These are phyloP conservation scores for Cynopterus sphinx DNA, from an alignment of 2,797 vertebrate genomes.

Conservation along the genomic window DNA sequence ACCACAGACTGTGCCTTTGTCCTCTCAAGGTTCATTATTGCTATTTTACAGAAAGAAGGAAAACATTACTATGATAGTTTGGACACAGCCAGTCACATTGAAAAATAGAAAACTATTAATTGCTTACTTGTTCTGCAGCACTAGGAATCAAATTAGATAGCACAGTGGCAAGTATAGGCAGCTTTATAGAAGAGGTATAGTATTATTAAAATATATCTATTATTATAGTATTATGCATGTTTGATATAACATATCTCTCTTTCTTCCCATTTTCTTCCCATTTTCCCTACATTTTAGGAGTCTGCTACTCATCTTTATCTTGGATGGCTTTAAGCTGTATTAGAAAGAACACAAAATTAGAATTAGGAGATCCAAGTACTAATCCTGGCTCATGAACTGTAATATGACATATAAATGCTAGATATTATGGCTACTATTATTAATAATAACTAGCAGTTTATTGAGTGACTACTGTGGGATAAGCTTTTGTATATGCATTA, in stretches of 20 bases:
- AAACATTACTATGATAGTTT: background rate
- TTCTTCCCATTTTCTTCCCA: background rate
- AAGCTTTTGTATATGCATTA: background rate
- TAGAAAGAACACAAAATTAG: slow-evolving; percentile 20
- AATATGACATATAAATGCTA: background rate
- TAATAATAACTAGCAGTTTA: background rate
- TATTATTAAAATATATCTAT: background rate
- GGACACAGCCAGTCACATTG: background rate
- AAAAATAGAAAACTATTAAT: background rate
- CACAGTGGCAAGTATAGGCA: background rate
- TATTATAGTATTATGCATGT: background rate
- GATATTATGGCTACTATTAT: background rate
- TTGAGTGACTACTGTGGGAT: background rate
- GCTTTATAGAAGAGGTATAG: background rate
- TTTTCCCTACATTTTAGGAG: slow-evolving; percentile 27
- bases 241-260: background rate
- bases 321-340: background rate
- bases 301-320: background rate
- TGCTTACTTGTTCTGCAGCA: background rate
- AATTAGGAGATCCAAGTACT: background rate
- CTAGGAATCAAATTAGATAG: background rate
- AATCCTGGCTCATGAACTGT: background rate
- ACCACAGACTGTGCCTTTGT: background rate
- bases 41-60: background rate
- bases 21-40: background rate